phyloP scores from a whole-genome alignment of 2,888 invertebrate species.

The Cinara cedri region DNA sequence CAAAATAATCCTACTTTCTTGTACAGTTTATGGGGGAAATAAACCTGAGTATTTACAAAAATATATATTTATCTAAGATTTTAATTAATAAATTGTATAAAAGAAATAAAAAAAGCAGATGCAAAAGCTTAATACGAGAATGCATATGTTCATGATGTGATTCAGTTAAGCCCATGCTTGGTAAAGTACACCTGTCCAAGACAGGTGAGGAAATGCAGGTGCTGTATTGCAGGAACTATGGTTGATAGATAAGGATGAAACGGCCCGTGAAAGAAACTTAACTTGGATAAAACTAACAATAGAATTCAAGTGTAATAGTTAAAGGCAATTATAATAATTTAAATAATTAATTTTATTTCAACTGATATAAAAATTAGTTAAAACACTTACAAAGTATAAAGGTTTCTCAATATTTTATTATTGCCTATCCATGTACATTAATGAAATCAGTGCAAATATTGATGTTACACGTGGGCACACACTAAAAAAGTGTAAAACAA shows the following conservation, averaged over 20 bases:
- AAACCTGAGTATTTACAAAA: not conserved
- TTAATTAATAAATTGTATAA: slow-evolving; percentile 2
- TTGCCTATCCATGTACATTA: not conserved
- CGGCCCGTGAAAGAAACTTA: slow-evolving; percentile 52
- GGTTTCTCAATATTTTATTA: slow-evolving; percentile 5
- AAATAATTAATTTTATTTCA: not conserved
- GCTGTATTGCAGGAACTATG: slow-evolving; percentile 54
- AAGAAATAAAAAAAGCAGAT: slow-evolving; percentile 41
- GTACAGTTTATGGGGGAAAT: not conserved
- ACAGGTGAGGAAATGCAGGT: slow-evolving; percentile 56
- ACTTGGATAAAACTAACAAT: slow-evolving; percentile 49
- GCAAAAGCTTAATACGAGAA: slow-evolving; percentile 45
- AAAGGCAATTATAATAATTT: slow-evolving; percentile 29
- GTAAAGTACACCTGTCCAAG: slow-evolving; percentile 45
- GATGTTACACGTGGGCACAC: slow-evolving; percentile 10
- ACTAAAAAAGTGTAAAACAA: slow-evolving; percentile 20
- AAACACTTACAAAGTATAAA: not conserved
- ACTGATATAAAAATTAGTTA: slow-evolving; percentile 22
- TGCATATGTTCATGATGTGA: slow-evolving; percentile 39
- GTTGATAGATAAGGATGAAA: slow-evolving; percentile 53
- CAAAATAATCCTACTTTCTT: not conserved
- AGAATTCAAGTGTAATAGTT: slow-evolving; percentile 38
- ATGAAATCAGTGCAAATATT: slow-evolving; percentile 44
- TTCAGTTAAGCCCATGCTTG: slow-evolving; percentile 50
- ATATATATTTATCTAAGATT: not conserved